A percentile compares a stretch with the other conserved stretches of the same genome.
Conservation (phyloP, 2,888 invertebrate genomes). For the Odontomyia ornata region DNA sequence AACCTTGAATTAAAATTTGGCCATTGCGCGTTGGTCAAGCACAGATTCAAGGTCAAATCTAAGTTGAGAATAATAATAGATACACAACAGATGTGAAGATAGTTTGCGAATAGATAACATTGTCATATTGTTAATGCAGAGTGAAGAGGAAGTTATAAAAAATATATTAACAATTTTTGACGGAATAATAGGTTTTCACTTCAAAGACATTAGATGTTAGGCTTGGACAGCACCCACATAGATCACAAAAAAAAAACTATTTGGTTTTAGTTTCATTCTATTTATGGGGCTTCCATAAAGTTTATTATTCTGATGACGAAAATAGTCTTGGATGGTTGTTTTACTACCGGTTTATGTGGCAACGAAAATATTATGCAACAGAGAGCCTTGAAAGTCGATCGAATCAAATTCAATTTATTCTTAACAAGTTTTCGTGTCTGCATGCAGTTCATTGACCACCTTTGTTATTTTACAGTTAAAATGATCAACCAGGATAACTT, state of each 20-base stretch:
- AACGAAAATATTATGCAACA: too few species aligned
- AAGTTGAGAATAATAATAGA: conserved; percentile 17
- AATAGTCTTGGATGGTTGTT: too few species aligned
- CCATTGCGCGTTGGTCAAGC: not conserved
- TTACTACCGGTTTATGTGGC: too few species aligned
- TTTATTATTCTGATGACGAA: not conserved
- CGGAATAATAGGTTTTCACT: not conserved
- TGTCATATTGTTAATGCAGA: not conserved
- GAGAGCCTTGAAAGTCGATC: too few species aligned
- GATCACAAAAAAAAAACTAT: not conserved
- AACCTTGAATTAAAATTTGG: conserved; percentile 30
- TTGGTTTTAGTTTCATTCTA: not conserved
- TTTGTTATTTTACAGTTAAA: too few species aligned
- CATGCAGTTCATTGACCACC: too few species aligned
- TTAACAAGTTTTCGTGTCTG: too few species aligned
- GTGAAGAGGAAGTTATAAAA: not conserved
- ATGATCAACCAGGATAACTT: too few species aligned
- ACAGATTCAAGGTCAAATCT: not conserved
- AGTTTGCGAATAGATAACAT: not conserved
- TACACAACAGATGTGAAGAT: not conserved
- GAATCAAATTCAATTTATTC: too few species aligned
- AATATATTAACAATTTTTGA: not conserved
- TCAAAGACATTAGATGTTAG: not conserved
- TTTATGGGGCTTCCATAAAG: not conserved
- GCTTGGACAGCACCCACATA: not conserved